Evolutionary conservation across 2,888 invertebrate species (phyloP).

Genomic region (Ochropleura leucogaster): DNA sequence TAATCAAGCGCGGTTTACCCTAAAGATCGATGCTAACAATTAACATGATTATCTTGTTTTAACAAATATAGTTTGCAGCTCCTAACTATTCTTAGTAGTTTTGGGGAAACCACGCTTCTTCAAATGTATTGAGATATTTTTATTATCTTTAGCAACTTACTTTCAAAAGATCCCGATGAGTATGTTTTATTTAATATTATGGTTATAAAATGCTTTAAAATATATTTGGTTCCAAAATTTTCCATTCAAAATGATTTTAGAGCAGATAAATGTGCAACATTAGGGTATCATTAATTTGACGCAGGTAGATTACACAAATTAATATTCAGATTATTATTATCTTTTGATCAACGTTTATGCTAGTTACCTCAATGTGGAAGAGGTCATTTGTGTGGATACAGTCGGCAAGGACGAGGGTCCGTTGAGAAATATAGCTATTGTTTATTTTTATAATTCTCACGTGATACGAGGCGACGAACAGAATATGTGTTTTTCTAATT

Average conservation of each 20-base stretch:
- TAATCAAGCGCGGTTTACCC: too few species aligned
- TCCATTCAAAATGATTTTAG: too few species aligned
- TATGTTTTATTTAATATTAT: background rate
- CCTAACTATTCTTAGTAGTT: background rate
- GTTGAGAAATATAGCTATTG: constrained; percentile 66
- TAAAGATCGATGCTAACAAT: background rate
- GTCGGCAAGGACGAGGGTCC: constrained; percentile 61
- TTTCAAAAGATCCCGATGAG: background rate
- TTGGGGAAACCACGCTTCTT: background rate
- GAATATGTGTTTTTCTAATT: constrained; percentile 53
- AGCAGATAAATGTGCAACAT: constrained; percentile 19
- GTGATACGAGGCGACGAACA: constrained; percentile 52
- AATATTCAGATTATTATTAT: constrained; percentile 37
- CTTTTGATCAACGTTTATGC: constrained; percentile 43
- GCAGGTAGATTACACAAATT: constrained; percentile 19
- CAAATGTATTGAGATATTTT: too few species aligned
- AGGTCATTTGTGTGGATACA: constrained; percentile 62
- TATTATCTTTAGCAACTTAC: background rate
- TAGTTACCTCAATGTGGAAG: constrained; percentile 56
- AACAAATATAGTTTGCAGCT: background rate
- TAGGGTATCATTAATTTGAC: constrained; percentile 4
- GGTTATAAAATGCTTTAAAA: background rate
- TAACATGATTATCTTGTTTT: background rate
- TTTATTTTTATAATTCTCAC: constrained; percentile 69
- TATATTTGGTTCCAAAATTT: background rate